These are phyloP conservation scores for Peromyscus nudipes DNA, from an alignment of 2,797 vertebrate genomes.

Conservation along the genomic window DNA sequence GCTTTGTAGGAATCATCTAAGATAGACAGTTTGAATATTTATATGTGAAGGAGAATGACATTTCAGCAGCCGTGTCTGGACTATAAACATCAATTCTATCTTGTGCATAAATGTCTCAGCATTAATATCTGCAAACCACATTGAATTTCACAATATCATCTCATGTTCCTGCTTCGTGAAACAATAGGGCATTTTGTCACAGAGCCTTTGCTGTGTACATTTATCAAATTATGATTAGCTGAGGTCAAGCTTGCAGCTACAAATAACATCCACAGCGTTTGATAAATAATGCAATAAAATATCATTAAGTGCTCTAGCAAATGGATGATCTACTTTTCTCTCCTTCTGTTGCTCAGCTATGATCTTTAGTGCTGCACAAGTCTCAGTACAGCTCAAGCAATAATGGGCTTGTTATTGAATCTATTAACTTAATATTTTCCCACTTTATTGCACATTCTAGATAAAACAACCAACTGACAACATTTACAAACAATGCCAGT, in stretches of 20 bases:
- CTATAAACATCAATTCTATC: conserved; percentile 71
- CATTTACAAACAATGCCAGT: conserved; percentile 72
- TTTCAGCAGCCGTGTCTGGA: conserved; percentile 60
- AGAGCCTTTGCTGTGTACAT: conserved; percentile 68
- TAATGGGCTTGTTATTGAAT: conserved; percentile 67
- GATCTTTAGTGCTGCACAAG: conserved; percentile 71
- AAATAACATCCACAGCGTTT: conserved; percentile 69
- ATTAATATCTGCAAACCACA: conserved; percentile 73
- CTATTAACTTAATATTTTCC: conserved; percentile 74
- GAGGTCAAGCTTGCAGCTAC: conserved; percentile 76
- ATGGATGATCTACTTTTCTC: conserved; percentile 68
- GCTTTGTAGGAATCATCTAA: conserved; percentile 68
- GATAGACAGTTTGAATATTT: conserved; percentile 73
- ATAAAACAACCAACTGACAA: conserved; percentile 71
- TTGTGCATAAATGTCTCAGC: conserved; percentile 67
- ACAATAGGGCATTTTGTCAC: conserved; percentile 78
- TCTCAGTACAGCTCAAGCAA: conserved; percentile 34
- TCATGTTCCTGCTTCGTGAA: conserved; percentile 66
- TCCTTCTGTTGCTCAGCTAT: conserved; percentile 55
- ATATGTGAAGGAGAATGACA: conserved; percentile 67
- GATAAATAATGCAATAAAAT: conserved; percentile 82
- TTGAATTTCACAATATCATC: conserved; percentile 66
- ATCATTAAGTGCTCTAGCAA: conserved; percentile 74
- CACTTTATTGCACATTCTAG: conserved; percentile 38
- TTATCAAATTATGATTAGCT: conserved; percentile 79